Evolutionary conservation across 2,797 vertebrate genomes (phyloP), one percentile per base, ranked within the genome.

Genomic region (Pangasius djambal): DNA sequence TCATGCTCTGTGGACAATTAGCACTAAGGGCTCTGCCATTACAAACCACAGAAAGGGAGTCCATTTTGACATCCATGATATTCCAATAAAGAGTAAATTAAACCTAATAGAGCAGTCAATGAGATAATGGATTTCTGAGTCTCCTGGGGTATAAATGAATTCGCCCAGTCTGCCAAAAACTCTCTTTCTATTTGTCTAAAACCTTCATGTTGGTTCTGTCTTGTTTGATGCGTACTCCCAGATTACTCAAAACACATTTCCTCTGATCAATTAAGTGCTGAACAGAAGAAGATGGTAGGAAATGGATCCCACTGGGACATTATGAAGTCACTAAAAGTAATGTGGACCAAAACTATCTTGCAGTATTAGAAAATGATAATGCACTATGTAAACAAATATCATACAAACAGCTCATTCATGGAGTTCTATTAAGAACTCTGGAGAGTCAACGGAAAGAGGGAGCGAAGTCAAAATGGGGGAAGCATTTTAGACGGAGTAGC

Each of bases 241-340:
- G 48, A 81, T 83, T 90, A 82, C 65, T 85, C 50, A 89, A 86
- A 84, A 28, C 83, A 86, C 87, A 92, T 90, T 90, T 83, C 69
- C 85, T 90, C 87, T 87, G 50, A 88, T 63, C 88, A 90, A 88
- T 90, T 89, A 87, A 87, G 69, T 89, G 67, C 9, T 55, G 40
- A 82, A 86, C 75, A 87, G 85, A 40, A 28, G 82, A 52, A 65
- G 15, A 48, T 40, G 59, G 40, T 88, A 75, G 18, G n/a, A 90
- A 85, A 86, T 77, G 44, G 69, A 78, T 81, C 75, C 44, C 74
- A 34, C 52, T 74, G 83, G 70, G 70, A 86, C 13, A 37, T 82
- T 85, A 59, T 6, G 15, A 50, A 91, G 82, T 85, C 69, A 63
- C 77, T 89, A 59, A 88, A 87, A 55, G 74, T 52, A 31, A 87